Evolutionary conservation across 1,140 invertebrate genomes (phyloP).

Genomic region (Orchesella cincta): DNA sequence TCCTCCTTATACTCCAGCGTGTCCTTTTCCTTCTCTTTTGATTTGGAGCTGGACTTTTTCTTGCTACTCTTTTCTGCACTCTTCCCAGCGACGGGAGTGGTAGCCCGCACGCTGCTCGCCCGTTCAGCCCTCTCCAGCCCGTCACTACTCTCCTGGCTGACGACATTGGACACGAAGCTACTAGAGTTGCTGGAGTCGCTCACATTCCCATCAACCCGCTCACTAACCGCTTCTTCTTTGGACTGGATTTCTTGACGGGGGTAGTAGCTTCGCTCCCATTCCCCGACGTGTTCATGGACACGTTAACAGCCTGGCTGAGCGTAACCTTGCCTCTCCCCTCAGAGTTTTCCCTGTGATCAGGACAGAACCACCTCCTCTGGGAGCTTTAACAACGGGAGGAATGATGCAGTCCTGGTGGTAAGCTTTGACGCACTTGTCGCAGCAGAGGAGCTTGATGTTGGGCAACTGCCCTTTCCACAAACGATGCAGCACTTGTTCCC

Average conservation of each 20-base stretch:
- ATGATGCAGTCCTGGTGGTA: constrained; percentile 91
- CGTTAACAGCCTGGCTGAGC: not conserved
- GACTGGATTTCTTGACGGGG: constrained; percentile 44
- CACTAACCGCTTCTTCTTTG: constrained; percentile 67
- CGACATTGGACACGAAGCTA: not conserved
- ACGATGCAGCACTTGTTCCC: constrained; percentile 78
- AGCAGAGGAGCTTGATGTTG: constrained; percentile 55
- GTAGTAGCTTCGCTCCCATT: constrained; percentile 51
- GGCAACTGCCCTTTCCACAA: constrained; percentile 50
- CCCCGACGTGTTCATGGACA: constrained; percentile 16
- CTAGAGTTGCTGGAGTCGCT: constrained; percentile 22
- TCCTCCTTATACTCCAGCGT: not conserved
- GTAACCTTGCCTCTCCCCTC: constrained; percentile 80
- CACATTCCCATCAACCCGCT: not conserved
- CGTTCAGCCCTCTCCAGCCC: not conserved
- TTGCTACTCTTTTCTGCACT: constrained; percentile 16
- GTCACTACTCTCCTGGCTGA: not conserved
- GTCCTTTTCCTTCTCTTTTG: not conserved
- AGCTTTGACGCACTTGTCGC: constrained; percentile 84
- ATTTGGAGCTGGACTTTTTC: not conserved
- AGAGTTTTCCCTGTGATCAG: constrained; percentile 63
- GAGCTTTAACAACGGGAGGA: constrained; percentile 76
- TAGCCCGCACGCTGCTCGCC: not conserved
- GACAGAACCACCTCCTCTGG: constrained; percentile 29
- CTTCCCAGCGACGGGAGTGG: constrained; percentile 6